Evolutionary conservation across 2,888 invertebrate species (phyloP).

Genomic region (Drosophila hamatofila): DNA sequence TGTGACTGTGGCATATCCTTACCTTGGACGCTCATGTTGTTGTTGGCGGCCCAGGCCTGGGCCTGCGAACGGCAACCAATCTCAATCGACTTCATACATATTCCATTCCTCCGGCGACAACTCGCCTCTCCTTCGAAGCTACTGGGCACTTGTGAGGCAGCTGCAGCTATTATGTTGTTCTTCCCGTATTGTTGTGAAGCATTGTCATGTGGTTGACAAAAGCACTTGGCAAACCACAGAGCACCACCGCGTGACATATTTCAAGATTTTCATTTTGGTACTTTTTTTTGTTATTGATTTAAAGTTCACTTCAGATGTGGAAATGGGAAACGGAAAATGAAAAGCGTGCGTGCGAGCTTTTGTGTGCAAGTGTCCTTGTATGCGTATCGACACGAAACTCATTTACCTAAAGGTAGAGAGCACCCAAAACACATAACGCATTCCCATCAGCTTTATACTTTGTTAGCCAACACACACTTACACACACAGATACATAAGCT

Average conservation of each 20-base stretch:
- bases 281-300: slow-evolving; percentile 5
- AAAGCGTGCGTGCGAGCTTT: slow-evolving; percentile 42
- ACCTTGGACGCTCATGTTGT: slow-evolving; percentile 63
- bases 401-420: slow-evolving; percentile 63
- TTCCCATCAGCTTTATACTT: slow-evolving; percentile 34
- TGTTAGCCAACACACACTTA: slow-evolving; percentile 38
- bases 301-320: not conserved
- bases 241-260: slow-evolving; percentile 53
- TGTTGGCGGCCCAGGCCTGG: slow-evolving; percentile 39
- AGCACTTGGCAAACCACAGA: slow-evolving; percentile 65
- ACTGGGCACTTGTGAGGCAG: slow-evolving; percentile 43
- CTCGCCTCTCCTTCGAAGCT: slow-evolving; percentile 12
- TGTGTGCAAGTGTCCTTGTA: slow-evolving; percentile 37
- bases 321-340: slow-evolving; percentile 28
- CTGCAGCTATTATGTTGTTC: slow-evolving; percentile 49
- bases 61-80: slow-evolving; percentile 49
- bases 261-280: slow-evolving; percentile 53
- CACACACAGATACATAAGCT: not conserved
- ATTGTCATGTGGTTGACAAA: slow-evolving; percentile 78
- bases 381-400: slow-evolving; percentile 64
- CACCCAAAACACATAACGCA: slow-evolving; percentile 30
- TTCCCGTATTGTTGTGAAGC: slow-evolving; percentile 50
- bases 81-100: slow-evolving; percentile 61
- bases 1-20: slow-evolving; percentile 37
- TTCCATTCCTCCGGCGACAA: slow-evolving; percentile 18